phyloP scores from a whole-genome alignment of 1,140 invertebrate species.

The Sinella curviseta region DNA sequence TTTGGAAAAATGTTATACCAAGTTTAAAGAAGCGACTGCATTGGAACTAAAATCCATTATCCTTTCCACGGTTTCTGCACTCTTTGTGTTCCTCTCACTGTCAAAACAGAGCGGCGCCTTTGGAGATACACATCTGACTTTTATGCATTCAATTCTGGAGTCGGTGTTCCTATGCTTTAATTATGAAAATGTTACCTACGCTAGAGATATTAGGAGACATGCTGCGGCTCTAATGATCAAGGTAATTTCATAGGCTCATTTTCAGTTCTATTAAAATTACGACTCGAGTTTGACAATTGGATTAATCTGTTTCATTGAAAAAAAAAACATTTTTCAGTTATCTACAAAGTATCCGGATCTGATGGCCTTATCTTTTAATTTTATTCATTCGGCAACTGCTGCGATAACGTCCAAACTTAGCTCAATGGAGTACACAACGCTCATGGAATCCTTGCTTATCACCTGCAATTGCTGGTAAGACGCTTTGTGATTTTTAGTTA shows the following conservation, averaged over 20 bases:
- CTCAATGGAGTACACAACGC: constrained; percentile 29
- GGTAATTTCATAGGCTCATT: no score
- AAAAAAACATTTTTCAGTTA: constrained; percentile 32
- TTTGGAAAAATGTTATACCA: constrained; percentile 30
- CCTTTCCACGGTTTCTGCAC: constrained; percentile 40
- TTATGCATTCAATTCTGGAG: constrained; percentile 37
- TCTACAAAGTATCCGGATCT: constrained; percentile 33
- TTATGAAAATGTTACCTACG: constrained; percentile 18
- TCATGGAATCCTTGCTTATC: constrained; percentile 37
- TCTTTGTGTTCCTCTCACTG: constrained; percentile 41
- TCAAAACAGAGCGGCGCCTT: constrained; percentile 23
- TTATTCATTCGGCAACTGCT: constrained; percentile 20
- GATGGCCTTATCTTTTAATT: constrained; percentile 35
- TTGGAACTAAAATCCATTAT: constrained; percentile 42
- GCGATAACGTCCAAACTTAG: constrained; percentile 9
- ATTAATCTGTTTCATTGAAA: no score
- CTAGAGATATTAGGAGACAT: constrained; percentile 40
- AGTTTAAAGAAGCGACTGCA: constrained; percentile 32
- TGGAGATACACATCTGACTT: constrained; percentile 4
- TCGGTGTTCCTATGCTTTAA: constrained; percentile 38
- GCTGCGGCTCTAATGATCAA: constrained; percentile 41
- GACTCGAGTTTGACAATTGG: no score
- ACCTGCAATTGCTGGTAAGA: constrained; percentile 40
- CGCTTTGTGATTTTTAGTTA: background rate
- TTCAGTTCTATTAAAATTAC: background rate